Base-by-base conservation (phyloP, 2,113 vertebrate genomes). In the Tupaia tana region DNA sequence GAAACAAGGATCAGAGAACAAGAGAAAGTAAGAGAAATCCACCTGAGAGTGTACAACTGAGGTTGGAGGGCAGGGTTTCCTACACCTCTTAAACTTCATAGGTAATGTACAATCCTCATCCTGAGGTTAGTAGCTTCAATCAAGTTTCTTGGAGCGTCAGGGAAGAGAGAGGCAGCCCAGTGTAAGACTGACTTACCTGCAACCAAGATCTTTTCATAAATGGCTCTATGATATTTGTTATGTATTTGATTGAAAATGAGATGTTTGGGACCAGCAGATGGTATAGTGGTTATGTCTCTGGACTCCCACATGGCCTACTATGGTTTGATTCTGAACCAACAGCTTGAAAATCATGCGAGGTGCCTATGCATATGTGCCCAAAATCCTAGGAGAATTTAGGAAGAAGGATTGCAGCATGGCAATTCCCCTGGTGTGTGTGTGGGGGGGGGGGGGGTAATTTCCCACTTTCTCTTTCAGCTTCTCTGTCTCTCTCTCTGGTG, bases 31-130 rank as follows among this genome's bases (percentile, higher is more conserved):
- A 59, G n/a, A 96, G n/a, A 82, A 15, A 81, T 34, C 0, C 15
- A 52, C 88, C 16, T 70, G 92, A 80, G 86, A 70, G 63, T 70
- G 54, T 12, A 10, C 15, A 63, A 20, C n/a, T 93, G 79, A 80
- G 29, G 2, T 54, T 73, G 3, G 1, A 24, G 80, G 16, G 8
- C 16, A 14, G 31, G 79, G 18, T 7, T 86, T 67, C 18, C 59
- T 82, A 24, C 59, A 27, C 7, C 4, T 67, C 9, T 87, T 27
- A 3, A 3, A 77, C 13, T 34, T 94, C 1, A 54, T 31, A 56
- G 20, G 10, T 75, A 66, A 75, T 56, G 29, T 0, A 3, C 7
- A 89, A 58, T 20, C 18, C n/a, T 67, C 5, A 31, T 63, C 20
- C 20, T 66, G 10, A 43, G 18, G 14, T 24, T 79, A 24, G 59